Evolutionary conservation across 2,113 vertebrate species (phyloP).

Genomic region (Heterocephalus glaber): DNA sequence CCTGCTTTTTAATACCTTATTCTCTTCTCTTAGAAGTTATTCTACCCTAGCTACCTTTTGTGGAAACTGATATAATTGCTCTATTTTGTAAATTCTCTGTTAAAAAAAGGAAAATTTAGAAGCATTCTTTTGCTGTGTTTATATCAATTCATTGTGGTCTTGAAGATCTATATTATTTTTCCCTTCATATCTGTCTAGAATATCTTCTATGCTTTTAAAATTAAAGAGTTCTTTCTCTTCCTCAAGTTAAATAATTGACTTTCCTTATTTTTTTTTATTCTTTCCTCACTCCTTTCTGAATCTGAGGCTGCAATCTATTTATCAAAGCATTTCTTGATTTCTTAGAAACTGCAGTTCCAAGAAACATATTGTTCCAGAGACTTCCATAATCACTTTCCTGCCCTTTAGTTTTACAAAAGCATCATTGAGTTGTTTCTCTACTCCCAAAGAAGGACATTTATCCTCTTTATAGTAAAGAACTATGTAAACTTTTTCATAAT

Average conservation of each 20-base stretch:
- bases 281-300: neutral
- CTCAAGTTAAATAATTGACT: neutral
- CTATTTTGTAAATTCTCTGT: neutral
- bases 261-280: neutral
- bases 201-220: neutral
- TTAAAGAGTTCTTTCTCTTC: neutral
- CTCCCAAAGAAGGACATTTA: neutral
- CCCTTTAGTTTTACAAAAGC: neutral
- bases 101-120: neutral
- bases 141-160: neutral
- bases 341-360: neutral
- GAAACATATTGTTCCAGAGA: neutral
- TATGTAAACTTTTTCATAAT: neutral
- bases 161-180: slow-evolving; percentile 27
- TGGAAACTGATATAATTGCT: slow-evolving; percentile 25
- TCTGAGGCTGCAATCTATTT: neutral
- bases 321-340: neutral
- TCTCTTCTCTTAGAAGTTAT: neutral
- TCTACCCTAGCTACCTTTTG: neutral
- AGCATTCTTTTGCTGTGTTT: neutral
- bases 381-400: neutral
- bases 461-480: neutral
- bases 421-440: neutral
- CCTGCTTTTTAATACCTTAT: neutral
- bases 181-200: neutral